Conservation (phyloP, 1,140 invertebrate genomes). For the Lucilia sericata region DNA sequence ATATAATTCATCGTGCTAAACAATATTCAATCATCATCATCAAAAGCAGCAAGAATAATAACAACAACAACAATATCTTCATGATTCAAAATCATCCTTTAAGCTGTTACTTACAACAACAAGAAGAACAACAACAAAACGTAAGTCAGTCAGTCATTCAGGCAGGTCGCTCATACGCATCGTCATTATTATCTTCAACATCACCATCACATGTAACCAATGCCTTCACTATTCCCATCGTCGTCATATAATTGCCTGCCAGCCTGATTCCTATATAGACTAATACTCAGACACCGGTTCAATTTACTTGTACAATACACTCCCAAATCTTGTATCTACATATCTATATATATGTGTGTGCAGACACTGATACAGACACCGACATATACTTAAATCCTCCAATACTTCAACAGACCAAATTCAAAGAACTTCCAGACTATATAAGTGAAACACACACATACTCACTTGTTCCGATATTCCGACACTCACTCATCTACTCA, state of each 20-base stretch:
- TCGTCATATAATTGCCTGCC: not conserved
- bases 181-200: not conserved
- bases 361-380: not conserved
- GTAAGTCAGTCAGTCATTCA: slow-evolving; percentile 24
- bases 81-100: slow-evolving; percentile 37
- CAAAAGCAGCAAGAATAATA: not conserved
- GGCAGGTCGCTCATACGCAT: slow-evolving; percentile 41
- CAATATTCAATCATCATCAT: slow-evolving; percentile 23
- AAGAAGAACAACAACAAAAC: slow-evolving; percentile 5
- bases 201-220: not conserved
- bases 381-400: not conserved
- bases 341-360: not conserved
- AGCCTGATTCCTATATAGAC: not conserved
- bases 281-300: slow-evolving; percentile 23
- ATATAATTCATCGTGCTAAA: not conserved
- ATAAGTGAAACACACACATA: too few relatives aligned
- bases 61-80: not conserved
- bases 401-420: not conserved
- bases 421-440: not conserved
- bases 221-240: too few relatives aligned
- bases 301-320: not conserved
- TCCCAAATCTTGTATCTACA: not conserved
- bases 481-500: not conserved
- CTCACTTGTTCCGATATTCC: too few relatives aligned
- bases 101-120: slow-evolving; percentile 30